A percentile compares a stretch with the other conserved stretches of the same genome.
Evolutionary conservation across 2,113 vertebrate genomes (phyloP).

Genomic region (Addax nasomaculatus): DNA sequence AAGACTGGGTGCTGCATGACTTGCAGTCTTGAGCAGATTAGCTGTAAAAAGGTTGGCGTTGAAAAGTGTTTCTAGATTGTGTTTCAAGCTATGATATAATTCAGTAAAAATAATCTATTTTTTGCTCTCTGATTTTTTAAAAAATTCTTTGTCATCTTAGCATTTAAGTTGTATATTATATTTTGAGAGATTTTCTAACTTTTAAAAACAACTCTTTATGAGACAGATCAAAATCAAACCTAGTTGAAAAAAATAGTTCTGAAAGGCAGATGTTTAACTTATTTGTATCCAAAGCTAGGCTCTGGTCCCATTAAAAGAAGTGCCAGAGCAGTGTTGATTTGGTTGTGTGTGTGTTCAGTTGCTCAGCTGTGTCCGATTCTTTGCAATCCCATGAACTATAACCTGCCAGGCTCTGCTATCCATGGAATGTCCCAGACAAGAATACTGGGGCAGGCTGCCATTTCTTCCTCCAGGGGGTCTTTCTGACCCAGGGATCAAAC

Average conservation of each 20-base stretch:
- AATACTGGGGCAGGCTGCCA: neutral
- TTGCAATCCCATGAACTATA: neutral
- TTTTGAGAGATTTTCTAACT: neutral
- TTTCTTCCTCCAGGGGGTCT: neutral
- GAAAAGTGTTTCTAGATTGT: neutral
- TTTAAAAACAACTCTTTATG: neutral
- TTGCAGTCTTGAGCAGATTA: neutral
- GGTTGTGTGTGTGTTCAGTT: neutral
- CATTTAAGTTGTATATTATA: neutral
- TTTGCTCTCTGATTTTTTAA: neutral
- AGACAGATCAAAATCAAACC: conserved; percentile 2
- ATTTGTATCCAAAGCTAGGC: neutral
- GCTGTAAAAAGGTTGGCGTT: neutral
- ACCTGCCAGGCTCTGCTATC: neutral
- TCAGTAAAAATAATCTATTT: neutral
- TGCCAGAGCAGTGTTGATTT: conserved; percentile 17
- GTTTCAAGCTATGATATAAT: neutral
- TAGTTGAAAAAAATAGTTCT: neutral
- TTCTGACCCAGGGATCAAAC: neutral
- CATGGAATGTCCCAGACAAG: neutral
- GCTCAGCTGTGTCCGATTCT: neutral
- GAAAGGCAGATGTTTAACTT: neutral
- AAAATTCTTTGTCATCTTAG: neutral
- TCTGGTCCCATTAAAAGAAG: neutral
- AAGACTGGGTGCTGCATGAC: rapidly evolving